Conservation (phyloP, 2,113 vertebrate genomes). For the Kryptolebias marmoratus region DNA sequence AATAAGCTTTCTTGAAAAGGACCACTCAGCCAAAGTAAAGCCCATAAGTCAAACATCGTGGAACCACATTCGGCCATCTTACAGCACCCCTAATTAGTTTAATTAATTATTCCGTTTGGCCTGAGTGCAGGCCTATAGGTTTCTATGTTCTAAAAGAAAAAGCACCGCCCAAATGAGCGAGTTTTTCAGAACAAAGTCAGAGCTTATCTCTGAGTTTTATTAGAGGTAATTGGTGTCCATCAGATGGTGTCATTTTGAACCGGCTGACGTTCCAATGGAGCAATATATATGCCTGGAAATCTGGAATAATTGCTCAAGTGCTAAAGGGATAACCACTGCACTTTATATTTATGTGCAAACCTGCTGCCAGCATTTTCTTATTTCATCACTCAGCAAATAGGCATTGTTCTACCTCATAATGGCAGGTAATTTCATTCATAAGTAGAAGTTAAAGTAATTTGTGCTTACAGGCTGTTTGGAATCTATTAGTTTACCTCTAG, state of each 20-base stretch:
- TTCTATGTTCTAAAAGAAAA: neutral
- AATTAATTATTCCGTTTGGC: neutral
- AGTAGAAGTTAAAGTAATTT: neutral
- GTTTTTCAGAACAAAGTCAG: neutral
- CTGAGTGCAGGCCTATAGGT: neutral
- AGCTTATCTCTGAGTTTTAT: neutral
- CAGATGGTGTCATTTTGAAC: neutral
- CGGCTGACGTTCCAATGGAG: neutral
- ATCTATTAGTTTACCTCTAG: no score
- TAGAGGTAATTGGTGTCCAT: neutral
- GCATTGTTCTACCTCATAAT: neutral
- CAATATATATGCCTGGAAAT: neutral
- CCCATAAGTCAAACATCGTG: no score
- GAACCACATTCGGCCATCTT: neutral
- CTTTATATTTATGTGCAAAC: neutral
- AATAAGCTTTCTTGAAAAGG: no score
- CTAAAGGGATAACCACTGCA: neutral
- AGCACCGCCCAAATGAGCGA: no score
- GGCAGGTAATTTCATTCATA: neutral
- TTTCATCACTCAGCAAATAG: neutral
- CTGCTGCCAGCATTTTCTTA: neutral
- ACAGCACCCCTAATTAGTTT: neutral
- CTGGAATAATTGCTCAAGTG: neutral
- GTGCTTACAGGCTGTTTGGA: neutral
- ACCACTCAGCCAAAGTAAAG: no score